Evolutionary conservation across 2,113 vertebrate species (phyloP).

Genomic region (Ameiurus melas): DNA sequence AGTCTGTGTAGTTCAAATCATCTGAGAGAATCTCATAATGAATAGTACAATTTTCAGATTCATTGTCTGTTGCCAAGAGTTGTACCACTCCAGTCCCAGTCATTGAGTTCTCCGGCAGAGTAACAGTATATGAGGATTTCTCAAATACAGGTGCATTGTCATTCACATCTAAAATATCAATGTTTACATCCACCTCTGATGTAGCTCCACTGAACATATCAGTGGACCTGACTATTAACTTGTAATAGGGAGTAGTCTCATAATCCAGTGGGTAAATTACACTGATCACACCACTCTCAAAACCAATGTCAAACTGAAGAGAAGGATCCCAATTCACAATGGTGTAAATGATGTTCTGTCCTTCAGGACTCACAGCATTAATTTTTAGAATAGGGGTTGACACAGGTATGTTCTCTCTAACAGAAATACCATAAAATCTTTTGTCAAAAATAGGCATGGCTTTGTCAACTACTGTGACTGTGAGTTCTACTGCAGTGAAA

Average conservation of each 20-base stretch:
- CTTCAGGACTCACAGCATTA: slow-evolving; percentile 90
- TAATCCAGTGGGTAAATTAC: slow-evolving; percentile 88
- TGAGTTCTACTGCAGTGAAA: slow-evolving; percentile 82
- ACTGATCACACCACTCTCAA: slow-evolving; percentile 88
- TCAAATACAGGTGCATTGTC: slow-evolving; percentile 90
- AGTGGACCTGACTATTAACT: slow-evolving; percentile 84
- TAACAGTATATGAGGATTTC: slow-evolving; percentile 78
- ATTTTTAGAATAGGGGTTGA: slow-evolving; percentile 84
- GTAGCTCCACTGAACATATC: slow-evolving; percentile 88
- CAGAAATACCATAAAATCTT: slow-evolving; percentile 85
- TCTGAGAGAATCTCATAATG: slow-evolving; percentile 93
- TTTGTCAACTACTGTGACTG: slow-evolving; percentile 92
- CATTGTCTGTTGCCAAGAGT: slow-evolving; percentile 85
- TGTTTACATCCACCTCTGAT: slow-evolving; percentile 90
- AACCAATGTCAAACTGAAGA: slow-evolving; percentile 90
- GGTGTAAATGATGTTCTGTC: slow-evolving; percentile 90
- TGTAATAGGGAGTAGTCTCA: slow-evolving; percentile 82
- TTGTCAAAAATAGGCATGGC: slow-evolving; percentile 98
- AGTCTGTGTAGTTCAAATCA: slow-evolving; percentile 87
- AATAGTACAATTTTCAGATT: slow-evolving; percentile 84
- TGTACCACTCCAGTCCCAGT: slow-evolving; percentile 88
- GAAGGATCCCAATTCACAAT: slow-evolving; percentile 86
- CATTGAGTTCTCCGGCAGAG: slow-evolving; percentile 87
- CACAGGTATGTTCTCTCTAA: slow-evolving; percentile 83
- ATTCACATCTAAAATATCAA: slow-evolving; percentile 88